Conservation (phyloP, 2,113 vertebrate species). For the Elanus axillaris region DNA sequence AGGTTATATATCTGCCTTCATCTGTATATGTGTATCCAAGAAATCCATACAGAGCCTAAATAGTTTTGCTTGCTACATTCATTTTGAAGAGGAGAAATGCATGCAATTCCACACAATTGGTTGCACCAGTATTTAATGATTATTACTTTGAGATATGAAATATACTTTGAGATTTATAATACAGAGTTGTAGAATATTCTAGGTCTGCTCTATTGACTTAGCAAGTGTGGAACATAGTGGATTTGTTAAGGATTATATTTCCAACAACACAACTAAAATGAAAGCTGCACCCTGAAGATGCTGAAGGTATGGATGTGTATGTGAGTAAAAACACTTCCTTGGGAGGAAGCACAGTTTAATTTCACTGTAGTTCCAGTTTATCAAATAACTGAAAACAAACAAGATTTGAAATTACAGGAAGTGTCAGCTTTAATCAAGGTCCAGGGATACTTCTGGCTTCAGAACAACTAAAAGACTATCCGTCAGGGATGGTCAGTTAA, state of each 20-base stretch:
- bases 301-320: neutral
- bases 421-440: neutral
- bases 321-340: neutral
- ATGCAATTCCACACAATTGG: neutral
- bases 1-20: neutral
- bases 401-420: neutral
- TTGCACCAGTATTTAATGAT: neutral
- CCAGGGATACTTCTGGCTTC: neutral
- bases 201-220: neutral
- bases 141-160: neutral
- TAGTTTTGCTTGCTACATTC: neutral
- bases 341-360: neutral
- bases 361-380: neutral
- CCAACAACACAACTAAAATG: neutral
- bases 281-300: neutral
- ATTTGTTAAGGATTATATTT: neutral
- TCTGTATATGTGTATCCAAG: neutral
- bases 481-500: neutral
- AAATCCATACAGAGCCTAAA: neutral
- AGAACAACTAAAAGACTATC: neutral
- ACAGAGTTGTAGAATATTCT: neutral
- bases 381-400: neutral
- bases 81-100: neutral
- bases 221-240: neutral
- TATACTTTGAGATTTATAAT: neutral